Base-by-base conservation (phyloP, 2,113 vertebrate species). In the Ariopsis seemanni region DNA sequence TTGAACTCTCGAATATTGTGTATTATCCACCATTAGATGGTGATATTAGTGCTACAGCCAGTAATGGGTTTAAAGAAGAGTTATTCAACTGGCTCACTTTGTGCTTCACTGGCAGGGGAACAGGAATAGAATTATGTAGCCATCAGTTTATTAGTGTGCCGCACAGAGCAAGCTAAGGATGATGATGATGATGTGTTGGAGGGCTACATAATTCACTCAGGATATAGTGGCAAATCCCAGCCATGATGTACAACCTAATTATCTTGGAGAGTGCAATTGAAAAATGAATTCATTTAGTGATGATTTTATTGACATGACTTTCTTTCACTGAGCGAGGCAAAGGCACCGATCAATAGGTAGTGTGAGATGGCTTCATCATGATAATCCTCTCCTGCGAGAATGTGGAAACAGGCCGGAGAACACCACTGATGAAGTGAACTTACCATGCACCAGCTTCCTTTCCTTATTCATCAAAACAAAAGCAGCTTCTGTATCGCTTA, bases 21-120 rank as follows among this genome's bases (percentile, higher is more conserved):
- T 94, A 93, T 94, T 93, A 94, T 93, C 92, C 91, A 88, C 93
- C 91, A 93, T 94, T 94, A 95, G 92, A 86, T 85, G 86, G 88
- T 93, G 92, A 92, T 94, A 91, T 93, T 91, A 93, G 92, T 87
- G 63, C 90, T 92, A 91, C 78, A 90, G 84, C 78, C 91, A 87
- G 69, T 92, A 94, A 94, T 93, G 91, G 90, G 89, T 90, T 65
- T 85, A 84, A 85, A 90, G 90, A 93, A 92, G 93, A 93, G 91
- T 93, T 93, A 93, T 92, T 92, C 88, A 93, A 91, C 91, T 92
- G 93, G 88, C 89, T 92, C 88, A 77, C 82, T 90, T 87, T 92
- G 60, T 94, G 93, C 89, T 92, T 93, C 91, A 90, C 89, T 60
- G 82, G 78, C 52, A 74, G 22, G 79, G 82, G 27, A 84, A 86